These are phyloP conservation scores for Spea hammondii DNA, from an alignment of 2,797 vertebrate genomes.

Conservation along the genomic window DNA sequence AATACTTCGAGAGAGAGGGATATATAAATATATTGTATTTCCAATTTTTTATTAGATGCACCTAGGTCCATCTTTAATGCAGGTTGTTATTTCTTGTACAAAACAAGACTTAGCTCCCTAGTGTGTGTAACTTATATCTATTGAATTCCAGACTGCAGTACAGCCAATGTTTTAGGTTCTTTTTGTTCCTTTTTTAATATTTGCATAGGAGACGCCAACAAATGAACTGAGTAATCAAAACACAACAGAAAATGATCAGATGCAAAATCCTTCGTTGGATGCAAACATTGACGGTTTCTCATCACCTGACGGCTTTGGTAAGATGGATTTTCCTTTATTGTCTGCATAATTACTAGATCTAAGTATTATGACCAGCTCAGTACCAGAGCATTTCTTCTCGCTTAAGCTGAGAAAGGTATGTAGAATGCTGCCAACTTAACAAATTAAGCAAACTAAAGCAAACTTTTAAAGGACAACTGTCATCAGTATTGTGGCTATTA, in stretches of 20 bases:
- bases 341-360: not conserved
- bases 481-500: too few species aligned
- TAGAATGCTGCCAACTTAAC: too few species aligned
- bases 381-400: too few species aligned
- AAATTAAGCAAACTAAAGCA: too few species aligned
- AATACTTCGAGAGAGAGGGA: not conserved
- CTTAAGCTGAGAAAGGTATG: too few species aligned
- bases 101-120: too few species aligned
- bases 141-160: not conserved
- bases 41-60: too few species aligned
- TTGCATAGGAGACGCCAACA: conserved; percentile 86
- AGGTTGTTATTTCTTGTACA: too few species aligned
- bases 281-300: conserved; percentile 51
- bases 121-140: too few species aligned
- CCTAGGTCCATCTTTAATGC: too few species aligned
- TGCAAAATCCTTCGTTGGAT: conserved; percentile 39
- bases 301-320: conserved; percentile 56
- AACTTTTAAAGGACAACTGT: too few species aligned
- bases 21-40: too few species aligned
- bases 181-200: not conserved
- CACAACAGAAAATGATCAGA: conserved; percentile 65
- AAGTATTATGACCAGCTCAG: not conserved
- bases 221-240: conserved; percentile 80
- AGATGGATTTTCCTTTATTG: conserved; percentile 5
- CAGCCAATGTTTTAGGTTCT: not conserved